Conservation (phyloP, 2,888 invertebrate genomes). For the Autographa pulchrina region DNA sequence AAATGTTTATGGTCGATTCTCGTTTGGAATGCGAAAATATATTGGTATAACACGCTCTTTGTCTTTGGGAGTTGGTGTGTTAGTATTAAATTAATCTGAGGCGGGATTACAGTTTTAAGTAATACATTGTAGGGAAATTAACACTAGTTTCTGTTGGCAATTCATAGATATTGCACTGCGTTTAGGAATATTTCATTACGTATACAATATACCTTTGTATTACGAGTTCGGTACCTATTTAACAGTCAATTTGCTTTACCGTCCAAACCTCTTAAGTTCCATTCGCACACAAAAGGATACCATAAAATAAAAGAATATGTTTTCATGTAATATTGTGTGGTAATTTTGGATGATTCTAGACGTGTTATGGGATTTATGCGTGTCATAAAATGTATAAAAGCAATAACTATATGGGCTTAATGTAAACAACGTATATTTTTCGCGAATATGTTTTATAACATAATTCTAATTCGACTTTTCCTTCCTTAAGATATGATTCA, state of each 20-base stretch:
- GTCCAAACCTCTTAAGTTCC: background rate
- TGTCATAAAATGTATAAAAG: too few relatives aligned
- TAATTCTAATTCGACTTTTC: too few relatives aligned
- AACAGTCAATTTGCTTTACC: background rate
- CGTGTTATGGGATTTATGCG: too few relatives aligned
- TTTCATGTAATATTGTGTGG: background rate
- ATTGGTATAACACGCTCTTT: slow-evolving; percentile 36
- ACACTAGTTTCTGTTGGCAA: background rate
- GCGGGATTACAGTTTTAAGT: background rate
- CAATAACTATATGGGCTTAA: too few relatives aligned
- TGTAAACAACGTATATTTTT: too few relatives aligned
- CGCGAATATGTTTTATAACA: too few relatives aligned
- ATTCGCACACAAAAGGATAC: background rate
- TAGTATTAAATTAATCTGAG: slow-evolving; percentile 14
- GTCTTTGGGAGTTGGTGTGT: slow-evolving; percentile 27
- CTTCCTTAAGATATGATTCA: too few relatives aligned
- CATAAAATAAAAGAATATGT: background rate
- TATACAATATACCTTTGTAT: background rate
- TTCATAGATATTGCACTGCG: background rate
- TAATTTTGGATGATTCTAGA: too few relatives aligned
- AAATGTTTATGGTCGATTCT: slow-evolving; percentile 56
- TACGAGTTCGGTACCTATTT: background rate
- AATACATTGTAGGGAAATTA: background rate
- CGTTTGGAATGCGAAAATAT: slow-evolving; percentile 42
- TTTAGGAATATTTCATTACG: background rate